A percentile compares a stretch with the other conserved stretches of the same genome.
Evolutionary conservation across 2,888 invertebrate species (phyloP).

Genomic region (Erebia aethiops): DNA sequence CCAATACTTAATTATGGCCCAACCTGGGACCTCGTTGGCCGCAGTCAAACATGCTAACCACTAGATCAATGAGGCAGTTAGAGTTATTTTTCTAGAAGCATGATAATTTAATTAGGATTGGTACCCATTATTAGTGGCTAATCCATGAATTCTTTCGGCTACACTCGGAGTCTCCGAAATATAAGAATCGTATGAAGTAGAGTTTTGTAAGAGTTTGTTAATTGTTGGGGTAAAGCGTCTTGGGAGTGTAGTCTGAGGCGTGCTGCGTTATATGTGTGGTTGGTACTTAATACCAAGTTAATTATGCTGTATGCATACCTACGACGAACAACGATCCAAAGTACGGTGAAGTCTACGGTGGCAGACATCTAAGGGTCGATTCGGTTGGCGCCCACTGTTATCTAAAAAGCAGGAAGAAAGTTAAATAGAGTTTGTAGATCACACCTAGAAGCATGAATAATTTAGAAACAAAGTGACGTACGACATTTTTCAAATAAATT

Average conservation of each 20-base stretch:
- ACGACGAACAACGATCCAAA: background rate
- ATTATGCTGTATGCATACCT: too few relatives aligned
- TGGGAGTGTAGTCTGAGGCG: background rate
- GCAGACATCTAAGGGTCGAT: background rate
- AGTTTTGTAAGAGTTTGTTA: too few relatives aligned
- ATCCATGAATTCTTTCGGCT: background rate
- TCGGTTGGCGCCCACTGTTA: too few relatives aligned
- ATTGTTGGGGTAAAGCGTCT: background rate
- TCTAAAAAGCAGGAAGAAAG: background rate
- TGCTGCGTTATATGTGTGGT: background rate
- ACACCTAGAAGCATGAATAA: background rate
- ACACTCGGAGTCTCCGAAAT: background rate
- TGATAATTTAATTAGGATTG: too few relatives aligned
- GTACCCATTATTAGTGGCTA: background rate
- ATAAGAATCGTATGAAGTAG: background rate
- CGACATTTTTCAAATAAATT: constrained; percentile 16
- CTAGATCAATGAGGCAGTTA: too few relatives aligned
- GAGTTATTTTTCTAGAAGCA: too few relatives aligned
- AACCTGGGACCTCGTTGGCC: too few relatives aligned
- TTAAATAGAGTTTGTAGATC: background rate
- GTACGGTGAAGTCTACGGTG: background rate
- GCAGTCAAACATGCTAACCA: too few relatives aligned
- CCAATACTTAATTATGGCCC: too few relatives aligned
- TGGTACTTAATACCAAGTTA: too few relatives aligned
- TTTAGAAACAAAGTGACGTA: background rate